Evolutionary conservation across 2,888 invertebrate genomes (phyloP).

Genomic region (Sipha maydis): DNA sequence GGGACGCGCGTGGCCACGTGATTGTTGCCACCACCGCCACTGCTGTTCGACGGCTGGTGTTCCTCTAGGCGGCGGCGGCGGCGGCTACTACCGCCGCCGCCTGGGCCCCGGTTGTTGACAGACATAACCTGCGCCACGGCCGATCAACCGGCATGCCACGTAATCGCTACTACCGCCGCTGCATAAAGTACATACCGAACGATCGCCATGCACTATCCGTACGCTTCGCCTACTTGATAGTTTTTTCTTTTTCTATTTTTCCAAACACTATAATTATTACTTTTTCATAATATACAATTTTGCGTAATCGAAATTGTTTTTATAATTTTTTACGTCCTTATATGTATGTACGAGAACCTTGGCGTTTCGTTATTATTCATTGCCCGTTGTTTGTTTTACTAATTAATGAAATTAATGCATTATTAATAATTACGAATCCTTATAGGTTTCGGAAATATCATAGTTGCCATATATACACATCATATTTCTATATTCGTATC

Average conservation of each 20-base stretch:
- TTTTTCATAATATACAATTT: background rate
- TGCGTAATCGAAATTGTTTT: background rate
- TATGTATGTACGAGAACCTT: background rate
- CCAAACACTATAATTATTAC: background rate
- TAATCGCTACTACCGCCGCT: constrained; percentile 48
- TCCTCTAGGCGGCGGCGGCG: constrained; percentile 11
- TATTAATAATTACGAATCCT: background rate
- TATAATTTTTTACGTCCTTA: background rate
- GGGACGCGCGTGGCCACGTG: constrained; percentile 62
- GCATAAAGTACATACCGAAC: constrained; percentile 12
- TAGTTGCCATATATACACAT: background rate
- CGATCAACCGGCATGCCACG: constrained; percentile 61
- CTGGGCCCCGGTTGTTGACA: constrained; percentile 50
- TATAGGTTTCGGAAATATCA: background rate
- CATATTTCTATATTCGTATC: background rate
- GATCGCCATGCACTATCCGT: constrained; percentile 18
- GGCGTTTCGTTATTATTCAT: background rate
- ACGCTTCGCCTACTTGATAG: background rate
- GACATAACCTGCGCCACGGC: constrained; percentile 61
- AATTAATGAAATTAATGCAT: background rate
- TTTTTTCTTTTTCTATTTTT: background rate
- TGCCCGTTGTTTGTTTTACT: background rate
- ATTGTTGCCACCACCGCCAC: constrained; percentile 30
- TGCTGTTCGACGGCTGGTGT: constrained; percentile 55
- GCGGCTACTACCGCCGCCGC: background rate